These are phyloP conservation scores for Orthosia cruda DNA, from an alignment of 2,888 invertebrate genomes.

Conservation along the genomic window DNA sequence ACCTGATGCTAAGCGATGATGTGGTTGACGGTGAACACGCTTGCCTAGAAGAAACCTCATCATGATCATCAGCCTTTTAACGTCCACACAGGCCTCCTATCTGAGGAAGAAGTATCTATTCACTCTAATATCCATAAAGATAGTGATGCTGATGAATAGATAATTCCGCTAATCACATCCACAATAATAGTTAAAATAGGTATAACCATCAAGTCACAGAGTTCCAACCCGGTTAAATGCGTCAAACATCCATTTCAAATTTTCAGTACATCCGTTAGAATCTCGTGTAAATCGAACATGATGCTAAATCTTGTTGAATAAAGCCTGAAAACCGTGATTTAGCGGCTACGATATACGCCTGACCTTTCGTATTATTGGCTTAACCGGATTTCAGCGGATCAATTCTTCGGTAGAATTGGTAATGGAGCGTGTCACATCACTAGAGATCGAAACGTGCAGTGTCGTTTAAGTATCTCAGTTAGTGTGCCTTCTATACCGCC, in stretches of 20 bases:
- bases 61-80: no score
- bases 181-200: no score
- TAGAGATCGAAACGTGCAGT: neutral
- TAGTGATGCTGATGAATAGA: neutral
- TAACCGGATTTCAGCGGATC: constrained; percentile 22
- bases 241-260: neutral
- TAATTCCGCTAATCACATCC: neutral
- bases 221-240: neutral
- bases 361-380: constrained; percentile 31
- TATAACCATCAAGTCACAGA: neutral
- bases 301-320: constrained; percentile 17
- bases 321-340: constrained; percentile 11
- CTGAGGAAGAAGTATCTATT: no score
- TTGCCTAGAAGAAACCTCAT: no score
- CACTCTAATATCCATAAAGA: no score
- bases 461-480: no score
- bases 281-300: constrained; percentile 1
- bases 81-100: no score
- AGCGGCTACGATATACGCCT: constrained; percentile 13
- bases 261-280: neutral
- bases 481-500: no score
- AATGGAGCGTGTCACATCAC: neutral
- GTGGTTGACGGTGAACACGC: no score
- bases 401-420: neutral
- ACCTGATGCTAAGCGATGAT: no score